Percentiles rank a stretch among this genome's conserved stretches.
Conservation (phyloP, 2,113 vertebrate genomes). For the Amblyornis subalaris region DNA sequence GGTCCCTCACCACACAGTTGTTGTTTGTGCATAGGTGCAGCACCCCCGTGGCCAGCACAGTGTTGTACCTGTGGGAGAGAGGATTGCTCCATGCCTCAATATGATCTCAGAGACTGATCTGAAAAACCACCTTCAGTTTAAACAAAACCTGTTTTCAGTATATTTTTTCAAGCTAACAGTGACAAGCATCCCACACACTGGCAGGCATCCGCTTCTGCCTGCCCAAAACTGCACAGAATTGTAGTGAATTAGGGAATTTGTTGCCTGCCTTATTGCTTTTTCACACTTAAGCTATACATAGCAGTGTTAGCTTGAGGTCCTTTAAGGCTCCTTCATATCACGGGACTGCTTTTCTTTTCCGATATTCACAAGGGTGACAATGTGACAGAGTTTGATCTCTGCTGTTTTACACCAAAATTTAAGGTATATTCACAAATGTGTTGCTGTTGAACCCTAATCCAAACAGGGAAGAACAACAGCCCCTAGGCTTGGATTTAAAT, state of each 20-base stretch:
- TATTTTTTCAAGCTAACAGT: not conserved
- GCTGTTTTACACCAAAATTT: not conserved
- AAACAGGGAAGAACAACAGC: not conserved
- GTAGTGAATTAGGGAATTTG: not conserved
- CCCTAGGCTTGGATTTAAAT: not conserved
- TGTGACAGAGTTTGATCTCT: not conserved
- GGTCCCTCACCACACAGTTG: fast-evolving
- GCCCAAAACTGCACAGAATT: not conserved
- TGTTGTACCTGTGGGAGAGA: not conserved
- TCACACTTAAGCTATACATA: not conserved
- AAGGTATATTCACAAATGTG: not conserved
- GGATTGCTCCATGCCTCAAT: fast-evolving
- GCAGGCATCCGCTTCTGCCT: not conserved
- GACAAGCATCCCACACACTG: not conserved
- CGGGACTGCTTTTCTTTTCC: not conserved
- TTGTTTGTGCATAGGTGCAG: not conserved
- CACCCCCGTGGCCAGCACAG: fast-evolving
- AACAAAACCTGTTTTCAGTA: not conserved
- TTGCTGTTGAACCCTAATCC: not conserved
- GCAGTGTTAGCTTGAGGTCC: not conserved
- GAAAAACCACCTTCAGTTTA: not conserved
- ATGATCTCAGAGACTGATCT: not conserved
- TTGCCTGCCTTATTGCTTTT: not conserved
- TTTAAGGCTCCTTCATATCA: not conserved
- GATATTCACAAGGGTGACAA: not conserved